These are phyloP conservation scores for Oconnorella tubifera DNA, from an alignment of 2,888 invertebrate species.

Conservation along the genomic window DNA sequence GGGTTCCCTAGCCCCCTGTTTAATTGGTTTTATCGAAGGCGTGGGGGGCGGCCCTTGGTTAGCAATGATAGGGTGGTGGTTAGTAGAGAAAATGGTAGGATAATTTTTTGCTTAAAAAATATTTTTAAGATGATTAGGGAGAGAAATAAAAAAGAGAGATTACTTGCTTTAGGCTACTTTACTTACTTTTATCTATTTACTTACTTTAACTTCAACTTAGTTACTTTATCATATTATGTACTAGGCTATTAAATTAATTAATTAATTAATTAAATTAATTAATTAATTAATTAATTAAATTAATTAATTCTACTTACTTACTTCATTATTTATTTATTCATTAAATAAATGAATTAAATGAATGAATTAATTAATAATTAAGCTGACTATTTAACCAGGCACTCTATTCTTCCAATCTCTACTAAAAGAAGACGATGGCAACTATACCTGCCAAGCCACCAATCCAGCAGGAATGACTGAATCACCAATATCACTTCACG, in stretches of 20 bases:
- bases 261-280: not conserved
- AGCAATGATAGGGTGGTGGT: too few relatives aligned
- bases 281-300: not conserved
- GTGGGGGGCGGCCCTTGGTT: too few relatives aligned
- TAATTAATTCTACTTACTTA: too few relatives aligned
- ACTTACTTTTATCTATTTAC: too few relatives aligned
- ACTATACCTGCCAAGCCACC: not conserved
- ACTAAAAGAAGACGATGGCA: not conserved
- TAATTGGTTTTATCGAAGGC: not conserved
- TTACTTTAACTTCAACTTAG: too few relatives aligned
- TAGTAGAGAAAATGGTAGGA: too few relatives aligned
- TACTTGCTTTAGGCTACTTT: too few relatives aligned
- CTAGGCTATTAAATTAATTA: too few relatives aligned
- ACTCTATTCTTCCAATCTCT: not conserved
- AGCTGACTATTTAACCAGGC: not conserved
- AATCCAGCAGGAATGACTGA: not conserved
- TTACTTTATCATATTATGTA: too few relatives aligned
- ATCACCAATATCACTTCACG: not conserved
- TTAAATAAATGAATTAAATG: not conserved
- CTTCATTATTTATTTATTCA: not conserved
- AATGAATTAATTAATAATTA: not conserved
- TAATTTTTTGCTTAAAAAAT: too few relatives aligned
- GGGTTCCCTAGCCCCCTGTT: not conserved
- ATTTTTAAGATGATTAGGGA: too few relatives aligned
- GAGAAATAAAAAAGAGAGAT: too few relatives aligned